These are phyloP conservation scores for Fragum fragum DNA, from an alignment of 2,888 invertebrate species.

Conservation along the genomic window DNA sequence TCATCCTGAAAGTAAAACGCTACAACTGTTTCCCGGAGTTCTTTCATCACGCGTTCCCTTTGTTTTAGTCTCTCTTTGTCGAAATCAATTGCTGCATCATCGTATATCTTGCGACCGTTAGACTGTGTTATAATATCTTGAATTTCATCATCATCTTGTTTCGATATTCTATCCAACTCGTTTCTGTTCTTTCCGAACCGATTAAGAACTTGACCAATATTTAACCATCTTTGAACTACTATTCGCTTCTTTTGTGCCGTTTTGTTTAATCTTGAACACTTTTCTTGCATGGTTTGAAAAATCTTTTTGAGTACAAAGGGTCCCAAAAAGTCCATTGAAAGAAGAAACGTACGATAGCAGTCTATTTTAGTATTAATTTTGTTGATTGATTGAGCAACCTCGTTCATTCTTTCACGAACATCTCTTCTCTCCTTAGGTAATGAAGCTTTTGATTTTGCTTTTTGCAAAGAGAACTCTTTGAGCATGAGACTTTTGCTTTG, in stretches of 20 bases:
- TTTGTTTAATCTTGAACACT: neutral
- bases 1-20: neutral
- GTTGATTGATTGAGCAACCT: neutral
- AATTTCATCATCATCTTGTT: neutral
- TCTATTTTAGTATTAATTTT: slow-evolving; percentile 43
- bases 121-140: neutral
- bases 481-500: slow-evolving; percentile 67
- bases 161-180: neutral
- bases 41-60: neutral
- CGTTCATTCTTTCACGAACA: neutral
- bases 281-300: neutral
- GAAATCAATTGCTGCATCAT: slow-evolving; percentile 42
- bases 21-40: slow-evolving; percentile 3
- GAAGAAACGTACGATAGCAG: slow-evolving; percentile 56
- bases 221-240: neutral
- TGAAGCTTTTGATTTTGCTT: neutral
- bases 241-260: neutral
- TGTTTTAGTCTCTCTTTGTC: slow-evolving; percentile 36
- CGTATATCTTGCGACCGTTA: neutral
- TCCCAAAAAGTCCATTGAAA: slow-evolving; percentile 65
- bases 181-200: neutral
- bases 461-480: neutral
- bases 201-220: neutral
- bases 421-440: neutral
- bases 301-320: slow-evolving; percentile 40